Percentiles rank a stretch among this genome's conserved stretches.
phyloP scores from a whole-genome alignment of 2,888 invertebrate species.

The Tromatobia lineatoria region DNA sequence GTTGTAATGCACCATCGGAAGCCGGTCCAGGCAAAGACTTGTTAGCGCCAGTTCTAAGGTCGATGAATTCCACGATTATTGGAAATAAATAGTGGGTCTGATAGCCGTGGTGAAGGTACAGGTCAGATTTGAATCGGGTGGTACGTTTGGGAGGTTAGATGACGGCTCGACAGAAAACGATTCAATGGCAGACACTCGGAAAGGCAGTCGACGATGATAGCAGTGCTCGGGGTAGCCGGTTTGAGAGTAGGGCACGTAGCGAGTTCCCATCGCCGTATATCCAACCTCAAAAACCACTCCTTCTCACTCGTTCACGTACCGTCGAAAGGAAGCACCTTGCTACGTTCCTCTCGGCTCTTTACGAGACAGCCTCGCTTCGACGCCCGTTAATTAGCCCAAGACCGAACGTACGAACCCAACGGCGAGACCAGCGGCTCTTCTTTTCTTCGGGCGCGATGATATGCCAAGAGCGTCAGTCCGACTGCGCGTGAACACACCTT shows the following conservation, averaged over 20 bases:
- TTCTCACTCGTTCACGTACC: constrained; percentile 3
- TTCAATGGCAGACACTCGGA: constrained; percentile 1
- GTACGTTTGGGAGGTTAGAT: constrained; percentile 24
- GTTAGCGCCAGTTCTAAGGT: not conserved
- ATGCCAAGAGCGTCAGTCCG: not conserved
- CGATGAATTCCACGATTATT: not conserved
- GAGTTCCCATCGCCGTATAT: constrained; percentile 11
- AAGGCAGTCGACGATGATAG: not conserved
- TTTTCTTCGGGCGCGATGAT: constrained; percentile 22
- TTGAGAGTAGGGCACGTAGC: constrained; percentile 24
- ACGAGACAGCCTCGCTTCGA: constrained; percentile 63
- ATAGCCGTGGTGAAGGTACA: not conserved
- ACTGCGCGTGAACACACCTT: not conserved
- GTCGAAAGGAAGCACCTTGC: constrained; percentile 5
- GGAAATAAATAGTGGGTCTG: constrained; percentile 7
- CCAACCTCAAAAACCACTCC: constrained; percentile 7
- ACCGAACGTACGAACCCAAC: not conserved
- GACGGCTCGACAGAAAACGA: constrained; percentile 14
- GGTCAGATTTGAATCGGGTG: not conserved
- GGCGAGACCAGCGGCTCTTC: constrained; percentile 6
- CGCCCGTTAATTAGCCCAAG: constrained; percentile 63
- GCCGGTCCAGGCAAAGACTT: not conserved
- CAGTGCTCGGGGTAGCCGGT: not conserved
- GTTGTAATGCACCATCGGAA: not conserved
- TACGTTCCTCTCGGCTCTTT: constrained; percentile 60